Base-by-base conservation (phyloP, 2,797 vertebrate genomes). In the Betta splendens region DNA sequence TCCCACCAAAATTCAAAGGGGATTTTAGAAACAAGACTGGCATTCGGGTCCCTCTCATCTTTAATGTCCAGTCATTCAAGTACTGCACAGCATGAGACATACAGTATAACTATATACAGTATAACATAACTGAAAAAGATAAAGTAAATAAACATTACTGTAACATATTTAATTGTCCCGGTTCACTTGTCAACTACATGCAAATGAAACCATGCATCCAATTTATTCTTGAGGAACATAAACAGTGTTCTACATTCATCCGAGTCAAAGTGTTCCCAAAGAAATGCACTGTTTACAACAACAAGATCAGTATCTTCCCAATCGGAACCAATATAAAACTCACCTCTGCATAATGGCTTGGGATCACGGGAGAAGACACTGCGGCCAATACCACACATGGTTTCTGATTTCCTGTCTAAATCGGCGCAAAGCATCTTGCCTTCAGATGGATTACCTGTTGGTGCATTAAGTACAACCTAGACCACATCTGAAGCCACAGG, bases 381-480 rank as follows among this genome's bases (percentile, higher is more conserved):
- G 50, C 70, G 64, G 72, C 80, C 78, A 76, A 81, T 71, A 72
- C 79, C 75, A 60, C 77, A 69, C 50, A 26, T 48, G 78, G 79
- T 89, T 84, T 91, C 88, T 90, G 81, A 87, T 92, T 91, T 91
- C 90, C 72, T 79, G 80, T 87, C 79, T 88, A 88, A 90, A 90
- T 87, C 49, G 75, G 81, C 85, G 87, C 88, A 84, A 88, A 86
- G 84, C 76, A 83, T 81, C 77, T 81, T 81, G 73, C 78, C 80
- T 85, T 85, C 87, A 87, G 88, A 91, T 92, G 82, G 89, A 92
- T 91, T 90, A 91, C 87, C 89, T 90, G 89, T 89, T 87, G 69
- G 80, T 86, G 85, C 91, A 91, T 91, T 92, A 90, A 89, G 90
- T 86, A 90, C 82, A 89, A 87, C 69, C 91, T 81, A 88, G 83